Evolutionary conservation across 2,888 invertebrate genomes (phyloP).

Genomic region (Pheosia tremula): DNA sequence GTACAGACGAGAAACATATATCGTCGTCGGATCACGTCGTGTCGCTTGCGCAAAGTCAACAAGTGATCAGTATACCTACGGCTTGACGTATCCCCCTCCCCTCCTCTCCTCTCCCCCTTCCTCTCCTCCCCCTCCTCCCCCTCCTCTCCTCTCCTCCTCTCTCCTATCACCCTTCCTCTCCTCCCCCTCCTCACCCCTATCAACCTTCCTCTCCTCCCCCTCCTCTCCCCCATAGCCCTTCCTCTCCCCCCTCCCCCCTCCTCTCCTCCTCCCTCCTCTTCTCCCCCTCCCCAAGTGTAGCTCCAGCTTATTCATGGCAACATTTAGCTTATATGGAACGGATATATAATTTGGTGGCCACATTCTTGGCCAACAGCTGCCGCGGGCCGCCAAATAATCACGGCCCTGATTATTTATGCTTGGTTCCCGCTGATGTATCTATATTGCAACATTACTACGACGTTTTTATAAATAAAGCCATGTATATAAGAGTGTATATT

Average conservation of each 20-base stretch:
- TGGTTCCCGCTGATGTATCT: slow-evolving; percentile 39
- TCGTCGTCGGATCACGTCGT: no score
- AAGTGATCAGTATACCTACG: no score
- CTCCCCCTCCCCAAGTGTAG: slow-evolving; percentile 18
- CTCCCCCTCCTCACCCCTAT: slow-evolving; percentile 12
- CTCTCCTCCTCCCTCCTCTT: slow-evolving; percentile 26
- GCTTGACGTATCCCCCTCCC: no score
- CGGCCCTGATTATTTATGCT: slow-evolving; percentile 59
- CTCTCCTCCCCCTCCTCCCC: slow-evolving; percentile 18
- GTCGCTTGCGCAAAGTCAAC: no score
- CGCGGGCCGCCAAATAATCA: slow-evolving; percentile 52
- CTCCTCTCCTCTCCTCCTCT: slow-evolving; percentile 19
- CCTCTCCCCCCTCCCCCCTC: slow-evolving; percentile 16
- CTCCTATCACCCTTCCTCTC: no score
- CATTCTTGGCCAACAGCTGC: slow-evolving; percentile 65
- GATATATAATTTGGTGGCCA: slow-evolving; percentile 63
- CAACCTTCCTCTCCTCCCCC: slow-evolving; percentile 23
- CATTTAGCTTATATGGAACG: slow-evolving; percentile 41
- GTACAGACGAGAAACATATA: no score
- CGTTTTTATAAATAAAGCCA: no score
- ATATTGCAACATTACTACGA: slow-evolving; percentile 35
- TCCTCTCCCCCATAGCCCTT: no score
- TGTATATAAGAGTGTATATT: no score
- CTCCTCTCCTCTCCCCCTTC: slow-evolving; percentile 18
- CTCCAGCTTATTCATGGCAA: slow-evolving; percentile 33